A percentile compares a stretch with the other conserved stretches of the same genome.
These are phyloP conservation scores for silkworm (Bombyx mori) DNA, from an alignment of 1,140 invertebrate genomes.

Conservation along the genomic window DNA sequence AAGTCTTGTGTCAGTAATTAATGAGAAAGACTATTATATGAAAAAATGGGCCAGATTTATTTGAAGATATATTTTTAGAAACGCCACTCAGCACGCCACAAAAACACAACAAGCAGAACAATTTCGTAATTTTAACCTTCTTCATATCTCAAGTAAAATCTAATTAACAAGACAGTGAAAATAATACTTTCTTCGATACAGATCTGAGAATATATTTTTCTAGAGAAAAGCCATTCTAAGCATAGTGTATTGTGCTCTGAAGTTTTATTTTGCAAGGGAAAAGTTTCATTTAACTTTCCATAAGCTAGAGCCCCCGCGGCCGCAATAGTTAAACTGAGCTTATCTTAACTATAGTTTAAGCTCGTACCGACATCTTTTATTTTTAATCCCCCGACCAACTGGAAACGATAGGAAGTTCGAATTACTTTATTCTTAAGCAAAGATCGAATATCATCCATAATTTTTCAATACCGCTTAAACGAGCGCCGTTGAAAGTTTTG, in stretches of 20 bases:
- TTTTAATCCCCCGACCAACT: constrained; percentile 52
- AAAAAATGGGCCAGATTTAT: no score
- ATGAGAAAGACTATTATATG: no score
- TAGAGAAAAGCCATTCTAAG: constrained; percentile 23
- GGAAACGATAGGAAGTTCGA: constrained; percentile 50
- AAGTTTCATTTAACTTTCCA: constrained; percentile 34
- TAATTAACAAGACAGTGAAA: no score
- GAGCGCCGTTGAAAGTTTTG: constrained; percentile 43
- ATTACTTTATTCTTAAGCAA: constrained; percentile 62
- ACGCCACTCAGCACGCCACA: no score
- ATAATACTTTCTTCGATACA: no score
- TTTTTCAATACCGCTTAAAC: constrained; percentile 64
- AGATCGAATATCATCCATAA: constrained; percentile 56
- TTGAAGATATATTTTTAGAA: no score
- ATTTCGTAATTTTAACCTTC: no score
- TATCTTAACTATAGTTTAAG: constrained; percentile 63
- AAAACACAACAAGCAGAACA: no score
- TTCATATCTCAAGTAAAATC: no score
- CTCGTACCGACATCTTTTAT: constrained; percentile 48
- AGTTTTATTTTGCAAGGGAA: no score
- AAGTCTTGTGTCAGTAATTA: no score
- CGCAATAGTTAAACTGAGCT: constrained; percentile 40
- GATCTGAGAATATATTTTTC: constrained; percentile 6
- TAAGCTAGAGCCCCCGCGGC: constrained; percentile 38
- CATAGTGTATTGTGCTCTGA: no score